These are phyloP conservation scores for Phymastichus coffea DNA, from an alignment of 1,140 invertebrate genomes.

Conservation along the genomic window DNA sequence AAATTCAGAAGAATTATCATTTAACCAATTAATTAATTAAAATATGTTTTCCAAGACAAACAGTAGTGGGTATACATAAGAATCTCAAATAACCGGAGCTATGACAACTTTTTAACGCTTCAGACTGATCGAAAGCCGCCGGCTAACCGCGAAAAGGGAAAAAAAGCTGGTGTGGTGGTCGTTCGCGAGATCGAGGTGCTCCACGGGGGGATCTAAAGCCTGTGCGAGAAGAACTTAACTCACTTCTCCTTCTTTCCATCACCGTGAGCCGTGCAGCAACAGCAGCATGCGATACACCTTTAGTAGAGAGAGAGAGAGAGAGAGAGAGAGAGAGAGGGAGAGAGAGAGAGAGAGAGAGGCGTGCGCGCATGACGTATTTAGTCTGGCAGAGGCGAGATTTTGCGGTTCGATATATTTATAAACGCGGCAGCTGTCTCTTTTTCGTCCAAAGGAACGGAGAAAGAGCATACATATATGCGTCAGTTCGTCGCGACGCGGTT, in stretches of 20 bases:
- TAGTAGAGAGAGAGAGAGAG: not conserved
- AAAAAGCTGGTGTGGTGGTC: not conserved
- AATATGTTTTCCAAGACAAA: too few species aligned
- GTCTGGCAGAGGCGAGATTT: conserved; percentile 31
- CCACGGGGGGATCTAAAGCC: not conserved
- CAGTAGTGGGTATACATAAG: too few species aligned
- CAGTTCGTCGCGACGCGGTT: not conserved
- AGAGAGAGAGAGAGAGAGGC: conserved; percentile 34
- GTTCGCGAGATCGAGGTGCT: not conserved
- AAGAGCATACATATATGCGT: not conserved
- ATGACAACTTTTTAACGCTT: too few species aligned
- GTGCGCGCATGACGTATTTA: conserved; percentile 30
- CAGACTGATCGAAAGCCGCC: too few species aligned
- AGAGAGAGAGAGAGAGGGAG: conserved; percentile 17
- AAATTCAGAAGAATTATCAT: too few species aligned
- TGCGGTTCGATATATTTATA: conserved; percentile 32
- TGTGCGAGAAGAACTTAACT: conserved; percentile 7
- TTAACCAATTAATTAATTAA: too few species aligned
- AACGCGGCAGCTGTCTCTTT: conserved; percentile 15
- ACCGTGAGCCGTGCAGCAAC: not conserved
- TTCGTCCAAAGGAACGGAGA: too few species aligned
- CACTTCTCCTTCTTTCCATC: not conserved
- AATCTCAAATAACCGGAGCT: too few species aligned
- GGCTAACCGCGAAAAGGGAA: not conserved
- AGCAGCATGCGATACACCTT: not conserved